A percentile compares a stretch with the other conserved stretches of the same genome.
Conservation (phyloP, 2,113 vertebrate genomes). For the Xiphophorus maculatus region DNA sequence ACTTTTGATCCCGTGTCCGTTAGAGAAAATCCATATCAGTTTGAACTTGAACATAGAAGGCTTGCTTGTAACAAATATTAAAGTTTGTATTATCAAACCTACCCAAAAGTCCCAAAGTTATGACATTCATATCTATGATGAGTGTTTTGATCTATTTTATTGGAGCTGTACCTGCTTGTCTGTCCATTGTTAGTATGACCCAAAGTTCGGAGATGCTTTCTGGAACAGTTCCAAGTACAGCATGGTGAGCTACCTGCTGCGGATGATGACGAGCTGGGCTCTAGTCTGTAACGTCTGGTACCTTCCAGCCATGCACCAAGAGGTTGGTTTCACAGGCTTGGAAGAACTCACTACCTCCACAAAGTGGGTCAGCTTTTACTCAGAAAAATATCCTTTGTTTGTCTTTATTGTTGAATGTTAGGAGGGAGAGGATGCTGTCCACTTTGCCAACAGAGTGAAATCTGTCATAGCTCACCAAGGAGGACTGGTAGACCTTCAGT, state of each 20-base stretch:
- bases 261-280: conserved; percentile 99
- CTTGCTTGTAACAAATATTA: not conserved
- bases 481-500: conserved; percentile 91
- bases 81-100: not conserved
- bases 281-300: conserved; percentile 97
- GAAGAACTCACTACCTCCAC: not conserved
- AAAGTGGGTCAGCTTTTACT: not conserved
- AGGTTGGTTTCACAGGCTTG: conserved; percentile 79
- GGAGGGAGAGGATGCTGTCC: conserved; percentile 93
- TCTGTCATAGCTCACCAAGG: conserved; percentile 93
- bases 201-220: conserved; percentile 96
- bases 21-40: too few species aligned
- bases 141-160: not conserved
- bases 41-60: too few species aligned
- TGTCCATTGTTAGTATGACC: conserved; percentile 86
- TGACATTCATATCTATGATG: not conserved
- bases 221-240: conserved; percentile 98
- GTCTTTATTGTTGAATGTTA: conserved; percentile 61
- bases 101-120: not conserved
- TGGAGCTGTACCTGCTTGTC: not conserved
- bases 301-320: conserved; percentile 90
- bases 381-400: conserved; percentile 8
- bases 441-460: conserved; percentile 96
- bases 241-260: conserved; percentile 92
- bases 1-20: too few species aligned